Evolutionary conservation across 2,888 invertebrate species (phyloP), one percentile per base, ranked within the genome.

Genomic region (Salticus scenicus): DNA sequence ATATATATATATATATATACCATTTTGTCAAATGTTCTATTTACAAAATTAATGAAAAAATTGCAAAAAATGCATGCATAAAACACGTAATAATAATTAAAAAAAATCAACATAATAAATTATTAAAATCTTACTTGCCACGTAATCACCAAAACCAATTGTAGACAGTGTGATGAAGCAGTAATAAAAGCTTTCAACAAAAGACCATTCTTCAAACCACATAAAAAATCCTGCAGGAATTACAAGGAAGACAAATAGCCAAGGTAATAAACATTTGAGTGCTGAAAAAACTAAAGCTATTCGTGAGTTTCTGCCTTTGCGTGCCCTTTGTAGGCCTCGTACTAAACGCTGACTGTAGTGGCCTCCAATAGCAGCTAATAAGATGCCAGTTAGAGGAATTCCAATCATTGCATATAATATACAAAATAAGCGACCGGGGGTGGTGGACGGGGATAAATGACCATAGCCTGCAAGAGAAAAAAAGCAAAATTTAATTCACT

Each of bases 71-170:
- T n/a, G n/a, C n/a, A n/a, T n/a, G n/a, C n/a, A n/a, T n/a, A n/a
- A n/a, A n/a, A n/a, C n/a, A n/a, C n/a, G n/a, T n/a, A n/a, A n/a
- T n/a, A n/a, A n/a, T n/a, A n/a, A n/a, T n/a, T n/a, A n/a, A n/a
- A n/a, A n/a, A n/a, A n/a, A n/a, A n/a, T n/a, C n/a, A n/a, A n/a
- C n/a, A n/a, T n/a, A n/a, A n/a, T n/a, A n/a, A n/a, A n/a, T n/a
- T n/a, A n/a, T n/a, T 57, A 14, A 41, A 17, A 0, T 75, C 89
- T 90, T 92, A 95, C 96, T 96, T 91, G 97, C 96, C 37, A 97
- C 97, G 90, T 94, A 94, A 91, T 97, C 97, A n/a, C 97, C 97
- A 91, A 97, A 97, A 51, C 97, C 97, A 88, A 97, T 97, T 2
- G 91, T 91, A 24, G 90, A 90, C 41, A 91, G 89, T 7, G 90